These are phyloP conservation scores for Pammene aurita DNA, from an alignment of 2,888 invertebrate genomes.

Conservation along the genomic window DNA sequence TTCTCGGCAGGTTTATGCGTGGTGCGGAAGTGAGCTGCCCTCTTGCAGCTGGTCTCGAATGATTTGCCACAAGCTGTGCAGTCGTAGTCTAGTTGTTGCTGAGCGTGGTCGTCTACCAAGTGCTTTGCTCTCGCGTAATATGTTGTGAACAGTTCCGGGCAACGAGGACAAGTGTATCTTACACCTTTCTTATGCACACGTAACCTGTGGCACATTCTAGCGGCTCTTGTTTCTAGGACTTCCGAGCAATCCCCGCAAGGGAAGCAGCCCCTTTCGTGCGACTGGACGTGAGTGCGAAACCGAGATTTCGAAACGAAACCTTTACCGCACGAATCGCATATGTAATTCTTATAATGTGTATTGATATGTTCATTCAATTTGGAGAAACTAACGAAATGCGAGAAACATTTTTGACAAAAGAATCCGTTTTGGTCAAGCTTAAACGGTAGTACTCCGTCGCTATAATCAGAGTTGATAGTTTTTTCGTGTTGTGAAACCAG, in stretches of 20 bases:
- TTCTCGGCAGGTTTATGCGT: constrained; percentile 58
- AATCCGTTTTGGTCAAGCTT: constrained; percentile 62
- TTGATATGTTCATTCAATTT: constrained; percentile 77
- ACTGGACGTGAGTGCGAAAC: constrained; percentile 71
- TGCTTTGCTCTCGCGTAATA: constrained; percentile 70
- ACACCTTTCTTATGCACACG: constrained; percentile 66
- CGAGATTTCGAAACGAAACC: constrained; percentile 71
- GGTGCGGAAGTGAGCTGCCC: constrained; percentile 61
- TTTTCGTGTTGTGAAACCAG: constrained; percentile 58
- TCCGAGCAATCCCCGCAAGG: constrained; percentile 70
- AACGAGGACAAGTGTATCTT: constrained; percentile 71
- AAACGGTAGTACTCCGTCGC: constrained; percentile 74
- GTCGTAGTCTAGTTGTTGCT: constrained; percentile 58
- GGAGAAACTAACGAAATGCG: constrained; percentile 59
- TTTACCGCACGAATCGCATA: constrained; percentile 75
- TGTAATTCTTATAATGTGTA: constrained; percentile 70
- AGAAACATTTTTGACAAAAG: constrained; percentile 68
- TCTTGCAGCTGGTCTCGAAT: constrained; percentile 67
- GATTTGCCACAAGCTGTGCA: constrained; percentile 63
- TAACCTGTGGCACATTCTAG: constrained; percentile 65
- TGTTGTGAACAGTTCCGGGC: constrained; percentile 67
- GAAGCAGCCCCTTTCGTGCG: constrained; percentile 67
- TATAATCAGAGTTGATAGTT: constrained; percentile 57
- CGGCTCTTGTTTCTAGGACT: constrained; percentile 62
- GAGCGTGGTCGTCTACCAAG: constrained; percentile 64